Percentiles rank a stretch among this genome's conserved stretches.
Evolutionary conservation across 2,797 vertebrate species (phyloP).

Genomic region (Characodon lateralis): DNA sequence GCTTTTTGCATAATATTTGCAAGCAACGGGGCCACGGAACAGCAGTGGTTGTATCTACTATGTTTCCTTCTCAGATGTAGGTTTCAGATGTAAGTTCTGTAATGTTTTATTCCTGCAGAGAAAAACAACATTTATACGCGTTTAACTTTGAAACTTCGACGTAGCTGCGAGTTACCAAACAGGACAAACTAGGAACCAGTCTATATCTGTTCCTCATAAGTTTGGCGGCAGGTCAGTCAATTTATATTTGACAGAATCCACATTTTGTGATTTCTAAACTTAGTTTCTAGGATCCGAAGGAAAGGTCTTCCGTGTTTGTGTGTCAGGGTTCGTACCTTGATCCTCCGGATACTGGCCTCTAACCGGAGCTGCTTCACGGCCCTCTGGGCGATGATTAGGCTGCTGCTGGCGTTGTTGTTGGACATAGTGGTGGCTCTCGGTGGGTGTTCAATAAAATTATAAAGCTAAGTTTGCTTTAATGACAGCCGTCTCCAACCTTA

Average conservation of each 20-base stretch:
- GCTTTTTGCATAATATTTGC: constrained; percentile 63
- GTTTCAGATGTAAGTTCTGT: too few species aligned
- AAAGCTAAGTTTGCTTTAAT: constrained; percentile 14
- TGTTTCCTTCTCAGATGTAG: not conserved
- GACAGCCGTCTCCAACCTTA: constrained; percentile 7
- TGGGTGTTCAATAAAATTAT: not conserved
- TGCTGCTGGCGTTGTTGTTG: constrained; percentile 82
- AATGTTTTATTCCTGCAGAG: not conserved
- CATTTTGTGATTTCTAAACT: constrained; percentile 12
- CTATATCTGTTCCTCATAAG: not conserved
- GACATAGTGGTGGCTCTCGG: constrained; percentile 71
- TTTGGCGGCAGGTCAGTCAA: not conserved
- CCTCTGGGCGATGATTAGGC: constrained; percentile 75
- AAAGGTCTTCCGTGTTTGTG: constrained; percentile 62
- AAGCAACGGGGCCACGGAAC: constrained; percentile 26
- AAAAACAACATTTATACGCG: not conserved
- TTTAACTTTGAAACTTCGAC: not conserved
- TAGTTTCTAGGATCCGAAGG: constrained; percentile 54
- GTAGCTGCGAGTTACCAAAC: not conserved
- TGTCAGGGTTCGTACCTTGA: constrained; percentile 75
- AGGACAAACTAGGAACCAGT: not conserved
- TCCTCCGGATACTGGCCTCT: constrained; percentile 79
- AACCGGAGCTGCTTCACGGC: constrained; percentile 81
- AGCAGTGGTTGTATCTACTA: not conserved
- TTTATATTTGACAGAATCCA: constrained; percentile 7